A percentile compares a stretch with the other conserved stretches of the same genome.
phyloP scores from a whole-genome alignment of 30 jellyfish, hydroid and myxozoan species.

The Cassiopea andromeda region DNA sequence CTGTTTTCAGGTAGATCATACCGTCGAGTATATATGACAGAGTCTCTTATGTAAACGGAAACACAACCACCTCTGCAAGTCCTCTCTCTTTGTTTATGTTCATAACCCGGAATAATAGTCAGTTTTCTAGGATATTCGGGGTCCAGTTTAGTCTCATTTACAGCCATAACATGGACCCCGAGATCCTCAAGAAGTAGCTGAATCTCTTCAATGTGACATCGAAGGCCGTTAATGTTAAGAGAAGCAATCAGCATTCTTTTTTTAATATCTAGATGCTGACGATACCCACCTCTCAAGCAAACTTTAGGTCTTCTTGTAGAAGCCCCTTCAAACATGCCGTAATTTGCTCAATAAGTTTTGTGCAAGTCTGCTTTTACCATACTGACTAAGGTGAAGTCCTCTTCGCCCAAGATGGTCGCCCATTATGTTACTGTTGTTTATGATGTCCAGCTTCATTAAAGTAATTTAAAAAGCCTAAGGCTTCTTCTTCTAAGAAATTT shows the following conservation, averaged over 20 bases:
- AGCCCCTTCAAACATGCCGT: constrained; percentile 14
- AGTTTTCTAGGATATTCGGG: constrained; percentile 13
- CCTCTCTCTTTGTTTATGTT: constrained; percentile 1
- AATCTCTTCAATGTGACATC: constrained; percentile 7
- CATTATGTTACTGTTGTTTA: constrained; percentile 8
- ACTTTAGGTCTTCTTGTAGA: background rate
- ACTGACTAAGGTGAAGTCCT: constrained; percentile 23
- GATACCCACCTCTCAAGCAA: background rate
- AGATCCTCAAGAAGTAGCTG: background rate
- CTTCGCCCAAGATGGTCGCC: constrained; percentile 20
- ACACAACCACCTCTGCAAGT: constrained; percentile 36
- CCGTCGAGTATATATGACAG: constrained; percentile 23
- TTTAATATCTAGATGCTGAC: background rate
- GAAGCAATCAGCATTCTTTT: constrained; percentile 19
- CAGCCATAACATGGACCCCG: constrained; percentile 6
- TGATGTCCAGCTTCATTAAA: background rate
- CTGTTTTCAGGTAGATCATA: constrained; percentile 18
- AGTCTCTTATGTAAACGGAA: constrained; percentile 33
- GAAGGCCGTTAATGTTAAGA: constrained; percentile 20
- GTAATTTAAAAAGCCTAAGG: background rate
- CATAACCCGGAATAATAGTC: constrained; percentile 1
- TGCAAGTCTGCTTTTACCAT: constrained; percentile 18
- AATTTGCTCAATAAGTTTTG: background rate
- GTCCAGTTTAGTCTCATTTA: constrained; percentile 22
- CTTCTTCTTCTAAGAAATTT: too few relatives aligned